Evolutionary conservation across 2,888 invertebrate genomes (phyloP).

Genomic region (Gnatocerus cornutus): DNA sequence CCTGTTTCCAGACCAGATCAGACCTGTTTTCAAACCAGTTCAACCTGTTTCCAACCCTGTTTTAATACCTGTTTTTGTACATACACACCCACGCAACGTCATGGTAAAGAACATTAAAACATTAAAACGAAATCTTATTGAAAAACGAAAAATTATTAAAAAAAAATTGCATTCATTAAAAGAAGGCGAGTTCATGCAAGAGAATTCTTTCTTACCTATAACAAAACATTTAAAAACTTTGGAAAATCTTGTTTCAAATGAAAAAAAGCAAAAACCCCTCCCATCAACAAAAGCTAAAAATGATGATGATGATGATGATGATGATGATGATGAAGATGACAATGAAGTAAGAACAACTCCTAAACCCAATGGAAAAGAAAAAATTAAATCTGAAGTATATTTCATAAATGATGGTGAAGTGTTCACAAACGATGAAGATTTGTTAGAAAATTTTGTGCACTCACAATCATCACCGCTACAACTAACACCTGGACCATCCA

Average conservation of each 20-base stretch:
- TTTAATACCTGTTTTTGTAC: no score
- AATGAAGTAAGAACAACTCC: no score
- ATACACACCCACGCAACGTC: background rate
- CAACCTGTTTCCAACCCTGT: no score
- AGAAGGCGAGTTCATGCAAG: slow-evolving; percentile 4
- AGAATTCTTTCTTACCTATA: slow-evolving; percentile 3
- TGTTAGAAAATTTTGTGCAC: no score
- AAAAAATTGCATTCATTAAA: slow-evolving; percentile 5
- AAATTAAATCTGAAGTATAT: slow-evolving; percentile 6
- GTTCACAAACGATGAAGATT: slow-evolving; percentile 24
- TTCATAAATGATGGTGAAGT: background rate
- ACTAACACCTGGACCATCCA: background rate
- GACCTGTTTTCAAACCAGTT: no score
- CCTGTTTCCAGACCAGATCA: background rate
- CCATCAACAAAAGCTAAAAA: no score
- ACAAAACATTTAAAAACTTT: slow-evolving; percentile 20
- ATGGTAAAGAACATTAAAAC: background rate
- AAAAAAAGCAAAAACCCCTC: background rate
- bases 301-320: no score
- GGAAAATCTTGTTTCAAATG: background rate
- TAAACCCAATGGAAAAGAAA: slow-evolving; percentile 8
- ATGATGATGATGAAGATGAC: no score
- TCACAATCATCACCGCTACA: no score
- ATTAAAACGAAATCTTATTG: slow-evolving; percentile 18
- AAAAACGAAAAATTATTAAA: slow-evolving; percentile 9